Percentiles rank a stretch among this genome's conserved stretches.
Evolutionary conservation across 2,113 vertebrate species (phyloP).

Genomic region (Gobiocypris rarus): DNA sequence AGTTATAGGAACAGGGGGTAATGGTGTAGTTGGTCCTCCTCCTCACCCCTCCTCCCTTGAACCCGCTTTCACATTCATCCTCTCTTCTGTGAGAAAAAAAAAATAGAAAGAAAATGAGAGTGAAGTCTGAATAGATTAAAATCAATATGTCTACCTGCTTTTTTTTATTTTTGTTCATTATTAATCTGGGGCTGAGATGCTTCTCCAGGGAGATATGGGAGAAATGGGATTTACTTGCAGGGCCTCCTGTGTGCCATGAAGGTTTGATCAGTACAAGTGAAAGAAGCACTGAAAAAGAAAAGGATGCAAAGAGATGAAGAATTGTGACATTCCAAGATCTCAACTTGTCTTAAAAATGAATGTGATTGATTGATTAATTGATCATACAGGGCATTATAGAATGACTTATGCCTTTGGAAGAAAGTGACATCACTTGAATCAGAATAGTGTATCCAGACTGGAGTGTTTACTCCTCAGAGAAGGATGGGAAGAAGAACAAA

Average conservation of each 20-base stretch:
- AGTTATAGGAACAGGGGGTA: slow-evolving; percentile 27
- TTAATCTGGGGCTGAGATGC: slow-evolving; percentile 62
- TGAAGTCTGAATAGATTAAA: slow-evolving; percentile 66
- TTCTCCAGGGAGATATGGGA: slow-evolving; percentile 58
- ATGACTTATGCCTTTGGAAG: not conserved
- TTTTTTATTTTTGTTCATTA: slow-evolving; percentile 65
- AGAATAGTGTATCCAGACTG: slow-evolving; percentile 9
- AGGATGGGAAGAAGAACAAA: slow-evolving; percentile 6
- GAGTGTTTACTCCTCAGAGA: slow-evolving; percentile 35
- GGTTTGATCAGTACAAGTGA: slow-evolving; percentile 10
- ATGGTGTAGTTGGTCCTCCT: slow-evolving; percentile 40
- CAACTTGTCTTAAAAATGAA: not conserved
- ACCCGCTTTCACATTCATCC: slow-evolving; percentile 30
- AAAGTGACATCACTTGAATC: not conserved
- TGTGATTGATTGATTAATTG: not conserved
- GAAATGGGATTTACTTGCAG: slow-evolving; percentile 53
- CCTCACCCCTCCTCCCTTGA: slow-evolving; percentile 28
- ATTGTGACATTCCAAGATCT: not conserved
- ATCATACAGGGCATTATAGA: not conserved
- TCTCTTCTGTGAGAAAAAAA: slow-evolving; percentile 42
- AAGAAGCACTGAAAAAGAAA: not conserved
- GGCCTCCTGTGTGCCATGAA: not conserved
- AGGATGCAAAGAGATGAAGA: slow-evolving; percentile 3
- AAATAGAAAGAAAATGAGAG: slow-evolving; percentile 54
- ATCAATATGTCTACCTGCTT: slow-evolving; percentile 67